Evolutionary conservation across 2,113 vertebrate species (phyloP), one percentile per base, ranked within the genome.

Genomic region (Tenebrosternarchus preto): DNA sequence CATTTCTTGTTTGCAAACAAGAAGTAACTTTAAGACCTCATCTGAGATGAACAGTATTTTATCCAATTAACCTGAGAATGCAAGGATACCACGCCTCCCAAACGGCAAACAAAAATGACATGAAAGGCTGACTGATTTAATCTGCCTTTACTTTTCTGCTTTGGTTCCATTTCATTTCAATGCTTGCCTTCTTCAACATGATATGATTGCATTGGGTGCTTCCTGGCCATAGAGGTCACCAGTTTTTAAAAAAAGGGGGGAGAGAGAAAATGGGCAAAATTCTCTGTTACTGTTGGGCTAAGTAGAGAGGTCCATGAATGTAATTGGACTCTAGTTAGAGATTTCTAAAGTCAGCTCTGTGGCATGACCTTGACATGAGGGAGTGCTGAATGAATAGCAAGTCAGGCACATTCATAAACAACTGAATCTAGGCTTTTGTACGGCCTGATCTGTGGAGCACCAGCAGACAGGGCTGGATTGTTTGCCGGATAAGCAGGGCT

Each of bases 61-160:
- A 77, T 78, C 36, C 39, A 36, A 69, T 70, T 31, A 5, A 57
- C 20, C 57, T 80, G 19, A 20, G 11, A 76, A 80, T 60, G 36
- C 73, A 57, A 15, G 33, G 67, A 77, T 22, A 29, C 53, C 60
- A 19, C 39, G 29, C 63, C 19, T 61, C 53, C 59, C 33, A 64
- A 77, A 50, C 20, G 57, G 71, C 24, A 80, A 84, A 74, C 53
- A 73, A 66, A 80, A 84, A 74, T 36, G 67, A 66, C 83, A 82
- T 81, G 75, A 76, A 82, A 75, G 61, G 78, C 73, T 81, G 63
- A 67, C 77, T 80, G 68, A 91, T 90, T 88, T 78, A 83, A 88
- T 85, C 80, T 83, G 39, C 8, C 43, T 55, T 71, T 43, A 60
- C 24, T 61, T 79, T 71, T 72, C 73, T 55, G 73, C 59, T 46